A percentile compares a stretch with the other conserved stretches of the same genome.
Conservation (phyloP, 2,888 invertebrate species). For the Sympetrum striolatum region DNA sequence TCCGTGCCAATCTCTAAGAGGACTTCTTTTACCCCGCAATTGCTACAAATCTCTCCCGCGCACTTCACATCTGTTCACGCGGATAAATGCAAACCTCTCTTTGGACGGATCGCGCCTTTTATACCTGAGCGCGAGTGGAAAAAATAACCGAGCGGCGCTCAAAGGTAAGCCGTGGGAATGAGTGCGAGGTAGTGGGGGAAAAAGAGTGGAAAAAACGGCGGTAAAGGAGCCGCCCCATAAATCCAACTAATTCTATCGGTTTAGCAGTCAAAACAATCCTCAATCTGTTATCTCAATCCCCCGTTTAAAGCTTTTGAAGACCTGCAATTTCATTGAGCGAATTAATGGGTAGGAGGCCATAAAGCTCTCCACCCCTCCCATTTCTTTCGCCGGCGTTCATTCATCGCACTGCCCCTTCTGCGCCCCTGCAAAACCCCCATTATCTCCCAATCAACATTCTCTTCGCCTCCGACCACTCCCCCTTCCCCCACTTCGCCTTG, state of each 20-base stretch:
- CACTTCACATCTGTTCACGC: too few species aligned
- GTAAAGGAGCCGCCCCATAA: background rate
- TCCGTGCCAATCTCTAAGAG: too few species aligned
- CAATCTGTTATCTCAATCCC: conserved; percentile 41
- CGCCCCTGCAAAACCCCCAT: conserved; percentile 19
- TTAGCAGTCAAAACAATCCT: conserved; percentile 8
- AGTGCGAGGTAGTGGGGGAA: too few species aligned
- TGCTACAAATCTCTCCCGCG: too few species aligned
- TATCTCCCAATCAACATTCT: conserved; percentile 39
- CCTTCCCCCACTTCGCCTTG: background rate
- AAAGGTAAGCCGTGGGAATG: too few species aligned
- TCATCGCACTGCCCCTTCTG: background rate
- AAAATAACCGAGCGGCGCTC: too few species aligned
- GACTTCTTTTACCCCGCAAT: too few species aligned
- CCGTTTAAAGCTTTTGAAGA: conserved; percentile 38
- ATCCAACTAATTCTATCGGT: conserved; percentile 25
- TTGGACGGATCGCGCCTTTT: too few species aligned
- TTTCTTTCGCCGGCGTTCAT: background rate
- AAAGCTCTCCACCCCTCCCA: background rate
- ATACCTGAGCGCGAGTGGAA: too few species aligned
- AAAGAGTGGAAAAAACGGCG: too few species aligned
- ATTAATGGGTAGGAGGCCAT: conserved; percentile 27
- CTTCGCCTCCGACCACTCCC: background rate
- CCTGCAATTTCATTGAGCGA: conserved; percentile 41
- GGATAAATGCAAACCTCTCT: too few species aligned